Base-by-base conservation (phyloP, 2,888 invertebrate species). In the Drosophila formosana region DNA sequence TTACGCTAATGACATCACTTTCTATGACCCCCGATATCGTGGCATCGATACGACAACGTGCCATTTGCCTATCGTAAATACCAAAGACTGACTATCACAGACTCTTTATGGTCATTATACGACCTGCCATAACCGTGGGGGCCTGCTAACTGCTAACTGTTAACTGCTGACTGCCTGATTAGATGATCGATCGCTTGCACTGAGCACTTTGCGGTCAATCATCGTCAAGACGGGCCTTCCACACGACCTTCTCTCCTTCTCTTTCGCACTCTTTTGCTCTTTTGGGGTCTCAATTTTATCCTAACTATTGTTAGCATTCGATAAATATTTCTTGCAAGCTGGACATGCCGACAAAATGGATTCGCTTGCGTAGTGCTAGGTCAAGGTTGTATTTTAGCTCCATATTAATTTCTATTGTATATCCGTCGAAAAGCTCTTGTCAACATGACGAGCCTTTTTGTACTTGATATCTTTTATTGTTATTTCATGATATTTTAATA, bases 1-100 rank as follows among this genome's bases (percentile, higher is more conserved):
- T 26, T 37, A 28, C 56, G 45, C 32, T 60, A 66, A 67, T 88
- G 86, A 88, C 83, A 86, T 86, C 83, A 82, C 73, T 73, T 72
- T 74, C 63, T 70, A 68, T 63, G 65, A 63, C 64, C 66, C 51
- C 6, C 41, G 25, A 57, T 71, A 69, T 62, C 46, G n/a, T 53
- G 26, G 56, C 55, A 34, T 34, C 34, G 34, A 34, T 66, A 66
- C 64, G 83, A 86, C 86, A 86, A 80, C 72, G 43, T 65, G 68
- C 69, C 68, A 88, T 88, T 85, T 67, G 76, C 45, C 53, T 55
- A 61, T 63, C 66, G 68, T 77, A 85, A 88, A 82, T 88, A 79
- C 83, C 83, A 52, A 69, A 64, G 68, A 62, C 67, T 58, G 80
- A 72, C 77, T 73, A 76, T 69, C 65, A 52, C 56, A 39, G 41